A percentile compares a stretch with the other conserved stretches of the same genome.
Conservation (phyloP, 2,888 invertebrate genomes). For the Tetramorium bicarinatum region DNA sequence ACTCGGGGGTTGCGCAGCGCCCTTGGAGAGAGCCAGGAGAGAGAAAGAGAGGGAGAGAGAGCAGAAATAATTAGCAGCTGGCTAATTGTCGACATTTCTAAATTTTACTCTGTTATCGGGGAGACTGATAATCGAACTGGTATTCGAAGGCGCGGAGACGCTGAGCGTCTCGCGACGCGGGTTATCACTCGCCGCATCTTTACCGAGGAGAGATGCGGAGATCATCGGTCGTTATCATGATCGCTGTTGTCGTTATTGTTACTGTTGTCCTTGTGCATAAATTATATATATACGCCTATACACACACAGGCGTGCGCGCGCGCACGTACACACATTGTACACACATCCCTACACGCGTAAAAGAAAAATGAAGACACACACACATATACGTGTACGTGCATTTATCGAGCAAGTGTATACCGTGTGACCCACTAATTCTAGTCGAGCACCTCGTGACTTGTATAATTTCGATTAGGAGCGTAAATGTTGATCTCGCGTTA, state of each 20-base stretch:
- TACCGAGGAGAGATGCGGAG: constrained; percentile 39
- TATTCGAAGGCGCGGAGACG: constrained; percentile 5
- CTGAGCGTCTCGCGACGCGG: constrained; percentile 6
- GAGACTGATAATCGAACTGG: constrained; percentile 3
- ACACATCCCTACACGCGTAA: not conserved
- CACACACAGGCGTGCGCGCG: not conserved
- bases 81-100: not conserved
- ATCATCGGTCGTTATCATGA: constrained; percentile 73
- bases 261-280: constrained; percentile 77
- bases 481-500: constrained; percentile 12
- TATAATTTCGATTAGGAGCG: constrained; percentile 23
- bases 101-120: constrained; percentile 11
- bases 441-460: constrained; percentile 34
- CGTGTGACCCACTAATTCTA: constrained; percentile 45
- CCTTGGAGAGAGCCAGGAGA: not conserved
- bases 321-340: not conserved
- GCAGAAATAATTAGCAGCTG: not conserved
- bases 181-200: constrained; percentile 15
- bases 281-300: constrained; percentile 62
- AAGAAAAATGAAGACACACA: not conserved
- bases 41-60: not conserved
- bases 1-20: no score
- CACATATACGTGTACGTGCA: constrained; percentile 25
- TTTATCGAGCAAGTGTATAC: constrained; percentile 43
- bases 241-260: constrained; percentile 82